These are phyloP conservation scores for Drosophila fuyamai DNA, from an alignment of 1,140 invertebrate genomes.

Conservation along the genomic window DNA sequence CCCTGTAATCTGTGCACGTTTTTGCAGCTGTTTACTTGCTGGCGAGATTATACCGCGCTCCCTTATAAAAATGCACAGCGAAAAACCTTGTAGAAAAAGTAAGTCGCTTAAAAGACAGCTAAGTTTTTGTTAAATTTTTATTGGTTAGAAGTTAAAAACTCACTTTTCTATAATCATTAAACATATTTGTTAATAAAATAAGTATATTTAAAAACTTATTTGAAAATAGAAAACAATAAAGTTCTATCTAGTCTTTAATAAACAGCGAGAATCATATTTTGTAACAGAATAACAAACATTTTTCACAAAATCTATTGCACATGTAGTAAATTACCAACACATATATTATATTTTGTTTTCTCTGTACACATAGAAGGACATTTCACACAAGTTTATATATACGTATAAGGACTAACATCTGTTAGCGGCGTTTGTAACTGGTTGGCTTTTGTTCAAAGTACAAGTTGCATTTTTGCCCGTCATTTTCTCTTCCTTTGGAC, in stretches of 20 bases:
- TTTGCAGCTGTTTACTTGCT: slow-evolving; percentile 1
- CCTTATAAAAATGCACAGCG: background rate
- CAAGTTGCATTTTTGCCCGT: slow-evolving; percentile 61
- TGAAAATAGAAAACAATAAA: too few species aligned
- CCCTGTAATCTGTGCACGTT: slow-evolving; percentile 25
- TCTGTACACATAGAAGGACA: background rate
- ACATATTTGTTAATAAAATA: too few species aligned
- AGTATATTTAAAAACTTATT: too few species aligned
- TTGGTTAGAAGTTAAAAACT: too few species aligned
- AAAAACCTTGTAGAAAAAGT: background rate
- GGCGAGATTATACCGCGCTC: background rate
- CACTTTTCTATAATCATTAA: too few species aligned
- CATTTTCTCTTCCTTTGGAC: slow-evolving; percentile 29
- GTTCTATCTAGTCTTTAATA: too few species aligned
- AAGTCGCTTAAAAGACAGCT: too few species aligned
- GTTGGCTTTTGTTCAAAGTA: slow-evolving; percentile 66
- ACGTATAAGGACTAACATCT: slow-evolving; percentile 6
- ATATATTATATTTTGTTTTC: background rate
- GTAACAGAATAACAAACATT: too few species aligned
- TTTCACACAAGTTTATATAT: background rate
- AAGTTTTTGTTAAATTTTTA: too few species aligned
- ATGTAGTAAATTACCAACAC: too few species aligned
- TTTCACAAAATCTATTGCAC: too few species aligned
- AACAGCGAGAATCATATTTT: too few species aligned
- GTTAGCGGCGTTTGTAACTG: slow-evolving; percentile 44